phyloP scores from a whole-genome alignment of 2,888 invertebrate species.

The Alviniconcha strummeri region DNA sequence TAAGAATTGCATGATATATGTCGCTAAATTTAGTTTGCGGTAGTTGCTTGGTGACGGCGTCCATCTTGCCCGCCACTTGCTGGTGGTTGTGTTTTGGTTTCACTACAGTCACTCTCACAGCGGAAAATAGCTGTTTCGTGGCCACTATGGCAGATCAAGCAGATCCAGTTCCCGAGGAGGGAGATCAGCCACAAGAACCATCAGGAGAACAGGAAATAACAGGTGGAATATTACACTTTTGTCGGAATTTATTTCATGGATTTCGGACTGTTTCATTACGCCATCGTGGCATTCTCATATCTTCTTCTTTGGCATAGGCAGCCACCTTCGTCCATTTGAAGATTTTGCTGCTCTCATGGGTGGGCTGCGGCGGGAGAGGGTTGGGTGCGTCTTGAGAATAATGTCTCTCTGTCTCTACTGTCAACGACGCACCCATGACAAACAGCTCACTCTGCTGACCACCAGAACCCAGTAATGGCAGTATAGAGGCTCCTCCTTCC shows the following conservation, averaged over 20 bases:
- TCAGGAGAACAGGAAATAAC: not conserved
- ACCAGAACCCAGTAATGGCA: no score
- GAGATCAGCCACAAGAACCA: not conserved
- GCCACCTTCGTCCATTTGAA: not conserved
- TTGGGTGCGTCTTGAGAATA: no score
- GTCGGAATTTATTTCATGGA: not conserved
- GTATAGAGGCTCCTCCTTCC: no score
- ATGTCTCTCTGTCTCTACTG: no score
- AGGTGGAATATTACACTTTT: not conserved
- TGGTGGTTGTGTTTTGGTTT: not conserved
- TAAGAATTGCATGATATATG: not conserved
- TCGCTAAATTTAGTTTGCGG: not conserved
- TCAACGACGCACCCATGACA: no score
- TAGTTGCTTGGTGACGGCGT: conserved; percentile 27
- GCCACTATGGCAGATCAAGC: conserved; percentile 11
- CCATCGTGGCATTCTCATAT: not conserved
- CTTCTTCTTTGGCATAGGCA: not conserved
- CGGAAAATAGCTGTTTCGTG: not conserved
- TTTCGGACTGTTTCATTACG: not conserved
- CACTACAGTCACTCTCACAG: not conserved
- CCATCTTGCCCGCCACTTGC: conserved; percentile 2
- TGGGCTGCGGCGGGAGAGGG: no score
- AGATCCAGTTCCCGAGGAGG: conserved; percentile 5
- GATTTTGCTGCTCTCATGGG: no score
- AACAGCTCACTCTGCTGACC: no score